Evolutionary conservation across 2,888 invertebrate species (phyloP).

Genomic region (Hyposoter didymator): DNA sequence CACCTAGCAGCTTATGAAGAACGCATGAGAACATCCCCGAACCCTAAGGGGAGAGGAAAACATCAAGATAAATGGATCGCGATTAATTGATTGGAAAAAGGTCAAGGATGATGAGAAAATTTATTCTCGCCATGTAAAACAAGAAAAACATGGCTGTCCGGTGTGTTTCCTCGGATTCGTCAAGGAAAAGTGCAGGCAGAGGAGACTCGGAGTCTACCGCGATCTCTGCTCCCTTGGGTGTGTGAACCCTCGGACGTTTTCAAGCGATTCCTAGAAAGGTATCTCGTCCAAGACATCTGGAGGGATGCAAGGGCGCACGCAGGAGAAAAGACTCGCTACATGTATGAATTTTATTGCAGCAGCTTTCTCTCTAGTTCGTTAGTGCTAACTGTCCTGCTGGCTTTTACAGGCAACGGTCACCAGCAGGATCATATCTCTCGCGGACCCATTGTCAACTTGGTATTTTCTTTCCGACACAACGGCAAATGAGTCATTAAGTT

Average conservation of each 20-base stretch:
- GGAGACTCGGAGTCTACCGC: conserved; percentile 71
- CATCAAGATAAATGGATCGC: background rate
- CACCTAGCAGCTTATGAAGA: conserved; percentile 26
- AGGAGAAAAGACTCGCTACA: conserved; percentile 14
- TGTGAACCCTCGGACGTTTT: conserved; percentile 38
- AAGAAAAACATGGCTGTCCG: background rate
- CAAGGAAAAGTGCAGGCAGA: no score
- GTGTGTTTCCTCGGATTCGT: background rate
- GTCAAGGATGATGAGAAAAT: conserved; percentile 60
- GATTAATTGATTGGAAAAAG: background rate
- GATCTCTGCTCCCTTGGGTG: conserved; percentile 60
- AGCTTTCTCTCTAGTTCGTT: conserved; percentile 14
- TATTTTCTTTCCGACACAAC: conserved; percentile 32
- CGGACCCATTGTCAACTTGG: conserved; percentile 32
- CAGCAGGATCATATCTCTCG: conserved; percentile 61
- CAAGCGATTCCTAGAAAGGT: conserved; percentile 79
- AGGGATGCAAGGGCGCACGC: conserved; percentile 36
- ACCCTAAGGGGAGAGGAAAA: conserved; percentile 21
- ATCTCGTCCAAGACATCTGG: conserved; percentile 79
- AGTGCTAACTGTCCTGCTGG: conserved; percentile 33
- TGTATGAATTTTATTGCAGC: conserved; percentile 8
- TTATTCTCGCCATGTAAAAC: conserved; percentile 72
- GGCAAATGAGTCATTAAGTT: background rate
- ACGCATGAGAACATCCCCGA: conserved; percentile 64
- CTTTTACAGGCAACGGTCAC: conserved; percentile 33